These are phyloP conservation scores for Panthera leo DNA, from an alignment of 2,113 vertebrate species.

Conservation along the genomic window DNA sequence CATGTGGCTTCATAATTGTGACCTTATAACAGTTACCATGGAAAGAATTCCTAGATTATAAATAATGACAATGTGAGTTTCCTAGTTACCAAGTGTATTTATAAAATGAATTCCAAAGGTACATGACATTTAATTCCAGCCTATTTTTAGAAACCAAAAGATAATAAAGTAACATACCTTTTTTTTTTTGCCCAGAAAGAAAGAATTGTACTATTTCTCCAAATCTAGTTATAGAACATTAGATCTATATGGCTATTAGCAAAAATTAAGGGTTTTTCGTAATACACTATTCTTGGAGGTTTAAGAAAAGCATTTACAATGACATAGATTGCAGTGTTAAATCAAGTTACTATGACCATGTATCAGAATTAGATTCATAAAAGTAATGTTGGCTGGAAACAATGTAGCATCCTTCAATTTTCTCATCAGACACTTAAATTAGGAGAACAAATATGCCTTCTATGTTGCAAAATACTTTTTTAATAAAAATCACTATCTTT, in stretches of 20 bases:
- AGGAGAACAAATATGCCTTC: not conserved
- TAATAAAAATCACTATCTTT: not conserved
- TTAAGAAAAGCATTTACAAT: conserved; percentile 67
- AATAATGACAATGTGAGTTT: conserved; percentile 87
- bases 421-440: not conserved
- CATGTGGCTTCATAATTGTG: conserved; percentile 75
- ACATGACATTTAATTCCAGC: conserved; percentile 85
- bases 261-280: conserved; percentile 57
- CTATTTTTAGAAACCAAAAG: conserved; percentile 84
- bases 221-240: conserved; percentile 72
- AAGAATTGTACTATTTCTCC: conserved; percentile 56
- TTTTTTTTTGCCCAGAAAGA: conserved; percentile 78
- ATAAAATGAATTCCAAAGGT: conserved; percentile 85
- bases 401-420: not conserved
- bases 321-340: not conserved
- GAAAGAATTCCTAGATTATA: conserved; percentile 87
- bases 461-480: not conserved
- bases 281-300: conserved; percentile 49
- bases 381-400: not conserved
- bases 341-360: not conserved
- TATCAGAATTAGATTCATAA: not conserved
- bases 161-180: conserved; percentile 82
- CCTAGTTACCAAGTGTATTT: conserved; percentile 86
- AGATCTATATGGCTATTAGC: conserved; percentile 70
- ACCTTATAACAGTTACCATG: conserved; percentile 85